Conservation (phyloP, 53 echinoderm and acorn worm genomes). For the Paelopatides confundens region DNA sequence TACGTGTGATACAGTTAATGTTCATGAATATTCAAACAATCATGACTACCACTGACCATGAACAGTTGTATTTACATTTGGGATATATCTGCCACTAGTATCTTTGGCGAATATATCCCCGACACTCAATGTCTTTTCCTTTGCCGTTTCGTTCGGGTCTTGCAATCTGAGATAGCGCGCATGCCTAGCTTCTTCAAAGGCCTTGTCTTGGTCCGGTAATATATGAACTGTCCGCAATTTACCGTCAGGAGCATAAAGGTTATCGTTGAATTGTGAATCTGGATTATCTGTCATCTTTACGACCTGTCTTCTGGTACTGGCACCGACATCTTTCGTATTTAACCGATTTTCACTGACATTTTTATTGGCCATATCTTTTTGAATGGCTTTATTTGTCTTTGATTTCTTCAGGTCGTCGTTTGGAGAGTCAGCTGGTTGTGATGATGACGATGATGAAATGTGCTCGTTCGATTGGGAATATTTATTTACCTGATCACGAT, state of each 20-base stretch:
- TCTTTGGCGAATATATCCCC: conserved; percentile 74
- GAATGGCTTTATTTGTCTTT: not conserved
- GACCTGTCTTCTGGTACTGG: not conserved
- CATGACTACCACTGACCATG: not conserved
- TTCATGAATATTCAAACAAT: not conserved
- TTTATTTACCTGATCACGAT: conserved; percentile 49
- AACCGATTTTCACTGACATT: not conserved
- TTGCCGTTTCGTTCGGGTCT: conserved; percentile 58
- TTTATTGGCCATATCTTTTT: not conserved
- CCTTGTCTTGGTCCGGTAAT: conserved; percentile 72
- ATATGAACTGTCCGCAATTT: conserved; percentile 86
- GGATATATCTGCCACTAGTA: conserved; percentile 32
- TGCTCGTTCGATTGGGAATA: not conserved
- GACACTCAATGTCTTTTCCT: conserved; percentile 68
- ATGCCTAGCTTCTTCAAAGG: conserved; percentile 80
- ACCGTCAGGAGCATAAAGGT: conserved; percentile 94
- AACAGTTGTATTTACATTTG: not conserved
- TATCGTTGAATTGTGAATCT: conserved; percentile 84
- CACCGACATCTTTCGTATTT: not conserved
- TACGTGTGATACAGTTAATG: no score
- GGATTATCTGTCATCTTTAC: conserved; percentile 72
- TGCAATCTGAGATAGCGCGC: conserved; percentile 89
- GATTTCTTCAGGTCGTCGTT: no score
- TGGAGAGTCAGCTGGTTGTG: no score
- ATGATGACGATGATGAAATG: not conserved